Base-by-base conservation (phyloP, 2,888 invertebrate genomes). In the Tromatobia lineatoria region DNA sequence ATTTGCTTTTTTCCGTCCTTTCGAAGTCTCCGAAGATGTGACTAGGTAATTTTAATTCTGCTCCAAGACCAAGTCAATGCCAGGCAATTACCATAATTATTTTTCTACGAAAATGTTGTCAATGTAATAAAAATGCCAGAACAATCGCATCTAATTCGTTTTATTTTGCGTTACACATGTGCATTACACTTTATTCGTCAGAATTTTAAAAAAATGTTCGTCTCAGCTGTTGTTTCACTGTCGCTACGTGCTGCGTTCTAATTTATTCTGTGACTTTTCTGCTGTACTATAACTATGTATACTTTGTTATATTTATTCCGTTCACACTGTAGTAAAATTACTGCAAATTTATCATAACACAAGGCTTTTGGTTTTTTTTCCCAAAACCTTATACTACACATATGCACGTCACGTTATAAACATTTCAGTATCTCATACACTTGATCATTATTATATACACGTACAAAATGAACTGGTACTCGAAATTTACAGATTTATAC, bases 171-270 rank as follows among this genome's bases (percentile, higher is more conserved):
- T 23, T 23, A 11, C n/a, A n/a, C n/a, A n/a, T 52, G 10, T 23
- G 23, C 47, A 3, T 47, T n/a, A n/a, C 7, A 20, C 20, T 74
- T 57, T 47, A 29, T 54, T 67, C 57, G 38, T 47, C 38, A 57
- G 54, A 64, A 15, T 20, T 13, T 34, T n/a, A 61, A 34, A 61
- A 25, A n/a, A n/a, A 3, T 64, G 25, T 75, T 75, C 54, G 61
- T 71, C 50, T 71, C 80, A 54, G 80, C 76, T 85, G 78, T 45
- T 69, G 77, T 84, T 82, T 86, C 57, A 78, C 75, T 82, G 70
- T 75, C 67, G 80, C 78, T 82, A 82, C 80, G 74, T 71, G 75
- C 74, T 71, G 52, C 73, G 67, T 45, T 59, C 34, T 29, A 13
- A 66, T 64, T 66, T 54, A 59, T 15, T 23, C 50, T 76, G 29